Evolutionary conservation across 2,113 vertebrate genomes (phyloP).

Genomic region (Picathartes gymnocephalus): DNA sequence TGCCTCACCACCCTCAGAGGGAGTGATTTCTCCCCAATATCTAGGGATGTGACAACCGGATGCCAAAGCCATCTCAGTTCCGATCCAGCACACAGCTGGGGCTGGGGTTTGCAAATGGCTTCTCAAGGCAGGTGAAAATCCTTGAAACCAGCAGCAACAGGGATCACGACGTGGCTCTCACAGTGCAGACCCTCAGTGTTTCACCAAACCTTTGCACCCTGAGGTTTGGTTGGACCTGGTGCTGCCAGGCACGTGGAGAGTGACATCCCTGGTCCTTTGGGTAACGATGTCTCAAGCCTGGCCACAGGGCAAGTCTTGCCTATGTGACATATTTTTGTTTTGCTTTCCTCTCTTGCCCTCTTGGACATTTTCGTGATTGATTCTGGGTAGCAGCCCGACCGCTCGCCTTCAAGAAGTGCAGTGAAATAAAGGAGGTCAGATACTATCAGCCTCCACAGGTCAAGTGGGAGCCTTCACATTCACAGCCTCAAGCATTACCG

Average conservation of each 20-base stretch:
- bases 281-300: rapidly evolving
- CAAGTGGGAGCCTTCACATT: background rate
- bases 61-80: background rate
- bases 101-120: background rate
- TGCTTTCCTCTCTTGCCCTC: background rate
- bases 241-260: rapidly evolving
- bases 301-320: background rate
- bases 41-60: background rate
- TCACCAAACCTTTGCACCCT: background rate
- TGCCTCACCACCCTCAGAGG: background rate
- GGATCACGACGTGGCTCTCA: rapidly evolving
- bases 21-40: background rate
- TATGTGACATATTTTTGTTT: background rate
- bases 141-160: rapidly evolving
- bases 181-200: background rate
- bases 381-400: background rate
- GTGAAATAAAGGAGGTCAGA: conserved; percentile 31
- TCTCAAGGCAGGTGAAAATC: background rate
- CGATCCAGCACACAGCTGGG: background rate
- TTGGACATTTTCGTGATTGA: background rate
- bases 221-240: background rate
- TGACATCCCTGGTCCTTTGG: rapidly evolving
- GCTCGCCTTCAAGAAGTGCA: background rate
- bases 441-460: background rate
- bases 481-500: background rate